Evolutionary conservation across 1,140 invertebrate species (phyloP), one percentile per base, ranked within the genome.

Genomic region (Brachionus rubens): DNA sequence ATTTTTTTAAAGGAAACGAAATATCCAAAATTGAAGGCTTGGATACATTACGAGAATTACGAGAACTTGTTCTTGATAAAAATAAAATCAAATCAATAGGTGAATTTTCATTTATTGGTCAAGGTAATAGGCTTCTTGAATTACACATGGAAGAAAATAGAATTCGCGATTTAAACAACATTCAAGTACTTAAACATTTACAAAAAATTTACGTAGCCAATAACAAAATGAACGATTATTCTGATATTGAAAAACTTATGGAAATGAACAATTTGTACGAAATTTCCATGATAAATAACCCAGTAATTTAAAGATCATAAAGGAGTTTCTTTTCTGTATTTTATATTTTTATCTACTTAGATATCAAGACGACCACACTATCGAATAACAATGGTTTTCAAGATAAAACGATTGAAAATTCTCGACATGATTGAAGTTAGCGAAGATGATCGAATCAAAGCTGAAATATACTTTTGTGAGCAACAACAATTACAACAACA

Each of bases 131-230:
- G 59, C 78, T 85, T 16, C 79, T 81, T 76, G 84, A 85, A 65
- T 78, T 85, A 14, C 84, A 85, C 72, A 59, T 85, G 62, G 84
- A 85, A 78, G 84, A 85, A 50, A 85, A 85, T 77, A 77, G 84
- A 21, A 78, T 85, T 5, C 75, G 80, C 40, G 81, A 82, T 19
- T 76, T 85, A 4, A 52, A 77, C 10, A 78, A 82, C 67, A 76
- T 85, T 33, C 78, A 78, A 24, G 78, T 78, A 62, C 72, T 85
- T 28, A 80, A 82, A 59, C 81, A 81, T 76, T 76, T 85, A 9
- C 80, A 83, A 75, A 79, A 83, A 43, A 78, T 85, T 3, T 85
- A 82, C 77, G 78, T 85, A 3, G 84, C 83, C 5, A 82, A 81
- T 19, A 85, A 85, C 75, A 79, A 82, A 76, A 80, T 50, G 24